Conservation (phyloP, 2,888 invertebrate species). For the Odontocolon sp. region DNA sequence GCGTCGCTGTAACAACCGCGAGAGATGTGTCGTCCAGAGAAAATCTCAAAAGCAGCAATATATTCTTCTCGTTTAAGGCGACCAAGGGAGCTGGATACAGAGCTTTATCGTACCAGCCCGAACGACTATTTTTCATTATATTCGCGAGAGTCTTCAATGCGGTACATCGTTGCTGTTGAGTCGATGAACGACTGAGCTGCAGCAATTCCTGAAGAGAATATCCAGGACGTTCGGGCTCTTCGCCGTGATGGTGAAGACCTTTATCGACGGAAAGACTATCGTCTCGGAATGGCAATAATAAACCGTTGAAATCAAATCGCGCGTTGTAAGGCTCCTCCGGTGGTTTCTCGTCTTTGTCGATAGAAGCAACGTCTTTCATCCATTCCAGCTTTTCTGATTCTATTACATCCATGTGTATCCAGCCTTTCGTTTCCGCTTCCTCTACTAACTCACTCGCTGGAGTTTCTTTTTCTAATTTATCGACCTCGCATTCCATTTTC, state of each 20-base stretch:
- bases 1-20: slow-evolving; percentile 88
- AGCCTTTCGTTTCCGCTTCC: slow-evolving; percentile 85
- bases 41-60: slow-evolving; percentile 90
- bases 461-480: slow-evolving; percentile 62
- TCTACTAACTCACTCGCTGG: slow-evolving; percentile 70
- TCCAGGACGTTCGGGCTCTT: slow-evolving; percentile 94
- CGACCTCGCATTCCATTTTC: slow-evolving; percentile 63
- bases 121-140: slow-evolving; percentile 87
- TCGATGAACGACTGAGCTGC: slow-evolving; percentile 88
- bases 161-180: slow-evolving; percentile 92
- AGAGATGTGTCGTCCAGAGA: slow-evolving; percentile 92
- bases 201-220: slow-evolving; percentile 95
- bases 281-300: slow-evolving; percentile 87
- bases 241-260: slow-evolving; percentile 95
- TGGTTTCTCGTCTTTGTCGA: slow-evolving; percentile 76
- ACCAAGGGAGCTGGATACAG: slow-evolving; percentile 87
- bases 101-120: slow-evolving; percentile 89
- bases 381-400: slow-evolving; percentile 94
- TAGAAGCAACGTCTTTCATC: slow-evolving; percentile 88
- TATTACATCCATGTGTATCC: slow-evolving; percentile 93
- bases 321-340: slow-evolving; percentile 88
- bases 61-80: slow-evolving; percentile 85
- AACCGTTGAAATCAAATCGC: slow-evolving; percentile 90
- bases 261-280: slow-evolving; percentile 83
- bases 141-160: slow-evolving; percentile 91